Evolutionary conservation across 2,888 invertebrate species (phyloP).

Genomic region (Pimpla rufipes): DNA sequence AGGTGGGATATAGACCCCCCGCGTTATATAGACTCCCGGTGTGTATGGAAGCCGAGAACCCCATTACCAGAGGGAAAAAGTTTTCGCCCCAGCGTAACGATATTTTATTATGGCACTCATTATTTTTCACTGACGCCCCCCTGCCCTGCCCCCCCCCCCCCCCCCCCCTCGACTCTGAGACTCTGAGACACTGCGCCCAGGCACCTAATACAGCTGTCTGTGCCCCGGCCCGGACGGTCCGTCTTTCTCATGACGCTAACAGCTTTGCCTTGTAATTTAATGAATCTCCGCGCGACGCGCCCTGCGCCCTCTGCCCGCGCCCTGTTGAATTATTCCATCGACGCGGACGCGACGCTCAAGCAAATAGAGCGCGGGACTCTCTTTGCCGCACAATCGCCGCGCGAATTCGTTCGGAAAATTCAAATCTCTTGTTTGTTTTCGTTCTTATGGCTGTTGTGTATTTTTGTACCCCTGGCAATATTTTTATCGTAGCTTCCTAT

Average conservation of each 20-base stretch:
- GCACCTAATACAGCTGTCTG: slow-evolving; percentile 18
- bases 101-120: slow-evolving; percentile 65
- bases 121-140: slow-evolving; percentile 57
- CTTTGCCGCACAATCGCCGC: neutral
- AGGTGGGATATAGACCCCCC: neutral
- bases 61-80: slow-evolving; percentile 52
- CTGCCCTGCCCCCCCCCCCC: no score
- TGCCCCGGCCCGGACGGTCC: neutral
- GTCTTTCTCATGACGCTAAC: slow-evolving; percentile 24
- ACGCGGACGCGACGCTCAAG: neutral
- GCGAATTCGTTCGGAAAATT: neutral
- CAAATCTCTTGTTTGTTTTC: neutral
- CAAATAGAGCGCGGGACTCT: neutral
- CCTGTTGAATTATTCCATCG: slow-evolving; percentile 11
- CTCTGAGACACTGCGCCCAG: neutral
- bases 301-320: no score
- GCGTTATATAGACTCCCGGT: slow-evolving; percentile 15
- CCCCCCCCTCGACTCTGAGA: neutral
- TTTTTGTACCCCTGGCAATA: no score
- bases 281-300: neutral
- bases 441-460: slow-evolving; percentile 75
- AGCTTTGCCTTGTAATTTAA: slow-evolving; percentile 28
- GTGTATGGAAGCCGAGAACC: slow-evolving; percentile 51
- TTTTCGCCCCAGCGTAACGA: slow-evolving; percentile 62
- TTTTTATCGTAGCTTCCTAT: no score